These are phyloP conservation scores for Ornithoptera alexandrae DNA, from an alignment of 2,888 invertebrate species.

Conservation along the genomic window DNA sequence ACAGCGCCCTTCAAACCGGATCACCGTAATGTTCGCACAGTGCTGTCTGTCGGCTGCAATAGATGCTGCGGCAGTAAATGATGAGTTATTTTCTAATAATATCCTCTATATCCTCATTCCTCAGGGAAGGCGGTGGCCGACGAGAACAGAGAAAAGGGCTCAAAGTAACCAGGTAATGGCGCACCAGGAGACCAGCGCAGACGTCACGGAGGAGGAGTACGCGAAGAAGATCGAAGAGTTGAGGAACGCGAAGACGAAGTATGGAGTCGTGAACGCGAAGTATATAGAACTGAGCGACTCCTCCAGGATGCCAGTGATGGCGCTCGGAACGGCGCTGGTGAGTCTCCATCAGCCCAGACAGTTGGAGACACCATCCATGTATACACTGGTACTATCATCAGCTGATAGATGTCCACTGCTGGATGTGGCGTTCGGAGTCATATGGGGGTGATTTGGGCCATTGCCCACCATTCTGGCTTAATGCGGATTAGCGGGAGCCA, in stretches of 20 bases:
- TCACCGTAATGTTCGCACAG: too few relatives aligned
- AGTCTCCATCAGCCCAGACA: slow-evolving; percentile 32
- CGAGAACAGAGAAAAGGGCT: slow-evolving; percentile 28
- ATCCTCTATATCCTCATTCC: slow-evolving; percentile 21
- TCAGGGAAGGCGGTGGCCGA: slow-evolving; percentile 45
- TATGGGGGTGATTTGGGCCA: too few relatives aligned
- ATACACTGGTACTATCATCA: too few relatives aligned
- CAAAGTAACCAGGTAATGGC: slow-evolving; percentile 6
- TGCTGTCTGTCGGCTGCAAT: too few relatives aligned
- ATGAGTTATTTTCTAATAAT: too few relatives aligned
- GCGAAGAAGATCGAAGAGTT: slow-evolving; percentile 47
- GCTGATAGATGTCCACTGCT: too few relatives aligned
- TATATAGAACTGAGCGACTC: slow-evolving; percentile 48
- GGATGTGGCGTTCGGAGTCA: too few relatives aligned
- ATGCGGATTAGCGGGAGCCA: too few relatives aligned
- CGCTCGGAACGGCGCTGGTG: slow-evolving; percentile 64
- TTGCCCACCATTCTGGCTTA: too few relatives aligned
- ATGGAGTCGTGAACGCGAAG: slow-evolving; percentile 43
- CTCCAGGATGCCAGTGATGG: slow-evolving; percentile 51
- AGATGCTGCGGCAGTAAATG: too few relatives aligned
- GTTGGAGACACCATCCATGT: too few relatives aligned
- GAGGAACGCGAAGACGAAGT: slow-evolving; percentile 41
- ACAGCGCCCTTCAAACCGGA: too few relatives aligned
- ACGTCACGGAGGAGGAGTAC: slow-evolving; percentile 40
- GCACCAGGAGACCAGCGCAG: not conserved